Conservation (phyloP, 1,140 invertebrate genomes). For the Pachyrhynchus sulphureomaculatus region DNA sequence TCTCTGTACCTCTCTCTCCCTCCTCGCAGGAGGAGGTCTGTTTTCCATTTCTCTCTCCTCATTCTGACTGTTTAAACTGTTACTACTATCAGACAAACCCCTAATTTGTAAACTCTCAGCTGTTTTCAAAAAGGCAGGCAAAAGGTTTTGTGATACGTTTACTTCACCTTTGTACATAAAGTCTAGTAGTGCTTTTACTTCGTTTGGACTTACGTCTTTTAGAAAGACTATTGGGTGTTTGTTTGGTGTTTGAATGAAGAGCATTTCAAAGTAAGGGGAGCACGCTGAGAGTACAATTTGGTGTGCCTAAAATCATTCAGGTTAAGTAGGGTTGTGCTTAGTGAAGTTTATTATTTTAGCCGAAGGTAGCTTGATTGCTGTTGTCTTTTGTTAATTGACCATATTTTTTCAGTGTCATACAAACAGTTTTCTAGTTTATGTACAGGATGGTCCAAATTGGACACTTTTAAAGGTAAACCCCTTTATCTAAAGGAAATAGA, state of each 20-base stretch:
- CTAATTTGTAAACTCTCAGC: conserved; percentile 88
- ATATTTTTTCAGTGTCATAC: too few relatives aligned
- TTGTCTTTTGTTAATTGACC: too few relatives aligned
- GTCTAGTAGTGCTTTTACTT: conserved; percentile 84
- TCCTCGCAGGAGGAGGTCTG: conserved; percentile 31
- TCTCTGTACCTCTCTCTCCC: conserved; percentile 38
- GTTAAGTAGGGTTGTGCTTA: too few relatives aligned
- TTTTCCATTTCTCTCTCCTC: conserved; percentile 38
- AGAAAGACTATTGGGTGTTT: conserved; percentile 91
- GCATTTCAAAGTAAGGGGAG: conserved; percentile 91
- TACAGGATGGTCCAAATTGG: too few relatives aligned
- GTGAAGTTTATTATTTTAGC: too few relatives aligned
- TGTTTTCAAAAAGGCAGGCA: conserved; percentile 86
- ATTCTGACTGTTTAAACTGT: conserved; percentile 61
- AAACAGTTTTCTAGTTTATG: too few relatives aligned
- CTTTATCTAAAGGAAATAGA: too few relatives aligned
- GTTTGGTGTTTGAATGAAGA: conserved; percentile 88
- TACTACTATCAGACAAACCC: conserved; percentile 80
- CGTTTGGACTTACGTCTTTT: conserved; percentile 83
- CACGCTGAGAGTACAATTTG: conserved; percentile 91
- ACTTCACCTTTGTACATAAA: conserved; percentile 93
- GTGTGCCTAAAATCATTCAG: conserved; percentile 67
- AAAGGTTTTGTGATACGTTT: conserved; percentile 82
- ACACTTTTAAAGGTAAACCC: too few relatives aligned
- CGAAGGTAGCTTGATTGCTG: too few relatives aligned